Evolutionary conservation across 2,888 invertebrate genomes (phyloP).

Genomic region (Minunthozetes semirufus): DNA sequence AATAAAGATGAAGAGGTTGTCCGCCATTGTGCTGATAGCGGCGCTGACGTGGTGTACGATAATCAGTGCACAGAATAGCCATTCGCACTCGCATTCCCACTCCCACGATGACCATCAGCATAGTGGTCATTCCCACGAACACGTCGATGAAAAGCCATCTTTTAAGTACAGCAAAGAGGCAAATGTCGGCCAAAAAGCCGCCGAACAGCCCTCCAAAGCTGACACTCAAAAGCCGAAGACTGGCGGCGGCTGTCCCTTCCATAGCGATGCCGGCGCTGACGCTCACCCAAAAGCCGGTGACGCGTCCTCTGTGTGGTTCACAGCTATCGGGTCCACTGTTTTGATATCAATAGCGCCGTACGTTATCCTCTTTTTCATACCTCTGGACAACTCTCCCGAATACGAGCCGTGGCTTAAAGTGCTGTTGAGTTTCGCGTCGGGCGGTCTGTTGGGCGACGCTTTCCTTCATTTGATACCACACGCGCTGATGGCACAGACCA

Average conservation of each 20-base stretch:
- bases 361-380: slow-evolving; percentile 83
- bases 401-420: slow-evolving; percentile 82
- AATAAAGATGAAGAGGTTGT: background rate
- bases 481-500: slow-evolving; percentile 53
- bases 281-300: slow-evolving; percentile 38
- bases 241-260: slow-evolving; percentile 38
- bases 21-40: background rate
- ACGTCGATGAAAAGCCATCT: slow-evolving; percentile 59
- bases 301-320: slow-evolving; percentile 33
- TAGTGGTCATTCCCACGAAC: slow-evolving; percentile 40
- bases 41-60: background rate
- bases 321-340: slow-evolving; percentile 64
- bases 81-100: background rate
- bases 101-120: slow-evolving; percentile 35
- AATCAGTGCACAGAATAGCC: background rate
- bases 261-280: slow-evolving; percentile 40
- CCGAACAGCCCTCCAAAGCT: slow-evolving; percentile 29
- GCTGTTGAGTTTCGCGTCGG: slow-evolving; percentile 84
- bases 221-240: slow-evolving; percentile 38
- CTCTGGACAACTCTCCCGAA: slow-evolving; percentile 74
- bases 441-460: slow-evolving; percentile 93
- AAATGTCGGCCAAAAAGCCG: slow-evolving; percentile 48
- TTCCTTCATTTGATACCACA: slow-evolving; percentile 98
- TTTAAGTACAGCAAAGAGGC: slow-evolving; percentile 76
- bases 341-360: slow-evolving; percentile 93